A percentile compares a stretch with the other conserved stretches of the same genome.
phyloP scores from a whole-genome alignment of 2,113 vertebrate genomes.

The Eira barbara region DNA sequence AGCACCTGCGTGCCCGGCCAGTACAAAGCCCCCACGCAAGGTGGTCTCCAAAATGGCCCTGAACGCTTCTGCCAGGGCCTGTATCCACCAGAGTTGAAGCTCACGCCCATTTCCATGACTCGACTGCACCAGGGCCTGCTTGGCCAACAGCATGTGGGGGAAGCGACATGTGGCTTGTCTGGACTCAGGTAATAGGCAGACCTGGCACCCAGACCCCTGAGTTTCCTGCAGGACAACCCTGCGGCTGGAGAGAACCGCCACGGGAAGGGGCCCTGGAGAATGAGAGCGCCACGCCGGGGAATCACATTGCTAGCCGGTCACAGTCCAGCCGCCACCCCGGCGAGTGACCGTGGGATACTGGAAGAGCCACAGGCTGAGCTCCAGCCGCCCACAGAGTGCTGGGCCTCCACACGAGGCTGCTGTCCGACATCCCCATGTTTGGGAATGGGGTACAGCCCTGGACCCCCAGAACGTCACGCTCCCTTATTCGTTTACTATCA shows the following conservation, averaged over 20 bases:
- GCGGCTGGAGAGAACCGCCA: not conserved
- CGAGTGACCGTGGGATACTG: not conserved
- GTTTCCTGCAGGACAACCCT: not conserved
- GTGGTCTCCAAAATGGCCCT: not conserved
- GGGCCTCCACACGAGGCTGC: not conserved
- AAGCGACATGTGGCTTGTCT: rapidly evolving
- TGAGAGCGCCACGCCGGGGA: rapidly evolving
- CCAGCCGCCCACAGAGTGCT: rapidly evolving
- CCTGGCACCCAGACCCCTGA: not conserved
- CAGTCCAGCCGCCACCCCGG: not conserved
- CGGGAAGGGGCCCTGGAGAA: not conserved
- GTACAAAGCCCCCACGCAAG: not conserved
- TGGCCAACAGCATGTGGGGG: not conserved
- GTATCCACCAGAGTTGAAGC: rapidly evolving
- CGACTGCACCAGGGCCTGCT: not conserved
- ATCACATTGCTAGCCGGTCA: not conserved
- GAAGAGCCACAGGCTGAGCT: not conserved
- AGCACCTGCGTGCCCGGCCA: not conserved
- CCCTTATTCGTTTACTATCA: not conserved
- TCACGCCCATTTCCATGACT: not conserved
- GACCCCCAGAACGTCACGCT: rapidly evolving
- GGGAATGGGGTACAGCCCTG: rapidly evolving
- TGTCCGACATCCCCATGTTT: rapidly evolving
- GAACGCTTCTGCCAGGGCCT: rapidly evolving
- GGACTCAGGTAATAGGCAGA: rapidly evolving